A percentile compares a stretch with the other conserved stretches of the same genome.
Conservation (phyloP, 2,888 invertebrate genomes). For the Amblyjoppa proteus region DNA sequence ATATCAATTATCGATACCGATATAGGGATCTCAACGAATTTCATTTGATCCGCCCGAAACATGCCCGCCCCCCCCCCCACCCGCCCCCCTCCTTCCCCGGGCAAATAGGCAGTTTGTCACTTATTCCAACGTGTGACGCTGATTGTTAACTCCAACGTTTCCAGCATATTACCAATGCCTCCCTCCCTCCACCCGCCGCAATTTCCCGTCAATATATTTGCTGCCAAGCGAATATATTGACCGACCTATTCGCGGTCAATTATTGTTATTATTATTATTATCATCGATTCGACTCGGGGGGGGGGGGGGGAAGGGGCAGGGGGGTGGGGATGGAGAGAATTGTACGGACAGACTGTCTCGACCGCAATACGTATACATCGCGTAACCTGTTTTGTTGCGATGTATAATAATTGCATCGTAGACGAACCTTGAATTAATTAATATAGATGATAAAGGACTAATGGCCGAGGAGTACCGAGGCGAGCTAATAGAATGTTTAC, state of each 20-base stretch:
- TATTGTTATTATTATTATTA: constrained; percentile 52
- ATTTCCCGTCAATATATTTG: background rate
- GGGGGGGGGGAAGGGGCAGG: too few relatives aligned
- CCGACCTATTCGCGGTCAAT: constrained; percentile 24
- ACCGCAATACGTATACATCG: constrained; percentile 6
- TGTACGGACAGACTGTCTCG: constrained; percentile 31
- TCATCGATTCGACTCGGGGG: constrained; percentile 32
- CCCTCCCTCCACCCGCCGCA: background rate
- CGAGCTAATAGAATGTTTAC: constrained; percentile 66
- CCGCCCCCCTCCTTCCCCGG: too few relatives aligned
- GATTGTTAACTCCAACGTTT: constrained; percentile 44
- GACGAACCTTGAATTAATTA: constrained; percentile 66
- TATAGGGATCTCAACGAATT: constrained; percentile 22
- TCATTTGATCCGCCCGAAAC: constrained; percentile 9
- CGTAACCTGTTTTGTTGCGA: background rate
- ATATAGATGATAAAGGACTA: constrained; percentile 57
- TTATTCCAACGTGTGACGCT: constrained; percentile 35
- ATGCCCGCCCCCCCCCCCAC: background rate
- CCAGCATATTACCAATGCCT: constrained; percentile 8
- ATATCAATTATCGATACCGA: constrained; percentile 36
- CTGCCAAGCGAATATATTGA: background rate
- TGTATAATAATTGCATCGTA: constrained; percentile 56
- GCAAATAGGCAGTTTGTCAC: constrained; percentile 34
- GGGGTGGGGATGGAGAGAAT: background rate
- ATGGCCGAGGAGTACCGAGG: constrained; percentile 58